Percentiles rank a stretch among this genome's conserved stretches.
Conservation (phyloP, 23 tunicate species). For the Botrylloides violaceus region DNA sequence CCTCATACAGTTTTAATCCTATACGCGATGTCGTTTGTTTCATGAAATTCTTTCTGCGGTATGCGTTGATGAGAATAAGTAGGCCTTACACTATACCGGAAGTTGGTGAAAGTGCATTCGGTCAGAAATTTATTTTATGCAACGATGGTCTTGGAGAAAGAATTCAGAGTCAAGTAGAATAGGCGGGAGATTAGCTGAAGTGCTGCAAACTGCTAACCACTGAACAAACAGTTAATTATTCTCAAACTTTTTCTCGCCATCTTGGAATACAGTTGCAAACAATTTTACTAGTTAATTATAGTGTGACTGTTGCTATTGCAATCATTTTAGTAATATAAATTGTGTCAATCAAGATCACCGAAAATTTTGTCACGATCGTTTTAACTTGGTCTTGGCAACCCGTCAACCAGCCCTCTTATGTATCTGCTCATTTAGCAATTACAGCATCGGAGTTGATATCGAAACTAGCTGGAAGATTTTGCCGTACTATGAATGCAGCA, state of each 20-base stretch:
- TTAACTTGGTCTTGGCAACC: neutral
- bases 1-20: too few species aligned
- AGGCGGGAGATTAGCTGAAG: neutral
- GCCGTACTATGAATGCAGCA: neutral
- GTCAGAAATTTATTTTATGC: too few species aligned
- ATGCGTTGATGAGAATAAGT: too few species aligned
- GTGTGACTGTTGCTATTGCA: too few species aligned
- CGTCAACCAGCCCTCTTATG: neutral
- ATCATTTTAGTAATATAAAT: too few species aligned
- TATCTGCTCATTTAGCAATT: neutral
- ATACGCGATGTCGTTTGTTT: too few species aligned
- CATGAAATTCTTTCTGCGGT: too few species aligned
- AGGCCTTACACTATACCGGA: too few species aligned
- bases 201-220: neutral
- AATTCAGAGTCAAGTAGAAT: neutral
- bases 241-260: neutral
- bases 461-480: neutral
- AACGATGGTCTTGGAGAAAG: neutral
- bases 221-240: neutral
- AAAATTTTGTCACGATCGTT: neutral
- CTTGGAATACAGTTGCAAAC: neutral
- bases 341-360: neutral
- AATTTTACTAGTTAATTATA: neutral
- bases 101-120: too few species aligned
- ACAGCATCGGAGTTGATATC: neutral